Evolutionary conservation across 2,113 vertebrate species (phyloP), one percentile per base, ranked within the genome.

Genomic region (Amblyornis subalaris): DNA sequence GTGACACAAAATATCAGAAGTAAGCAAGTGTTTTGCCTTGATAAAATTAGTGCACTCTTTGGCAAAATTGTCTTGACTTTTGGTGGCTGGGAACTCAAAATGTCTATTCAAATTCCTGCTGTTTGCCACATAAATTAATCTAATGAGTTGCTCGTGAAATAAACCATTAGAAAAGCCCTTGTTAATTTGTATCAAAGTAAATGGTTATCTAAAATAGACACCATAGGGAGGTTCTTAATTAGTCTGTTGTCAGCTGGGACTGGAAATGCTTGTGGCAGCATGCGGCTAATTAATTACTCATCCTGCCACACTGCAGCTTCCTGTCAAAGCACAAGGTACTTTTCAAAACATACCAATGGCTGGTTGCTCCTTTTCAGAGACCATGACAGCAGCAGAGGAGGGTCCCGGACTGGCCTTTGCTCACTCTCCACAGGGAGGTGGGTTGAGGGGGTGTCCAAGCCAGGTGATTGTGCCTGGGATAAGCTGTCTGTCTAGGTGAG

Each of bases 221-320:
- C 95, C 92, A 95, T 81, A 93, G 96, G 93, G 88, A 96, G 89
- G 71, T 96, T 96, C 96, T 96, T 98, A 98, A 98, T 98, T 97
- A 97, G 91, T 87, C 44, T 88, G 35, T 93, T 97, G 86, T 54
- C 85, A 97, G 85, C 85, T 89, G 84, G 89, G 96, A 96, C 87
- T 94, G 69, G 85, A 94, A 97, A 95, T 93, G 88, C 96, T 96
- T 89, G 77, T 85, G 88, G 95, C 95, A 95, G 95, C 84, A 76
- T 50, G 4, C 64, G 42, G 50, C 93, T 97, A 97, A 98, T 98
- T 97, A 97, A 98, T 97, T 96, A 96, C 95, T 96, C 84, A 80
- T 93, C 73, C 81, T 86, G 75, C 64, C 95, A 96, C 91, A 81
- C 2, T 76, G 83, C 70, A 96, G 74, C 76, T 97, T 97, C 88